Evolutionary conservation across 2,113 vertebrate species (phyloP).

Genomic region (Todiramphus saurophagus): DNA sequence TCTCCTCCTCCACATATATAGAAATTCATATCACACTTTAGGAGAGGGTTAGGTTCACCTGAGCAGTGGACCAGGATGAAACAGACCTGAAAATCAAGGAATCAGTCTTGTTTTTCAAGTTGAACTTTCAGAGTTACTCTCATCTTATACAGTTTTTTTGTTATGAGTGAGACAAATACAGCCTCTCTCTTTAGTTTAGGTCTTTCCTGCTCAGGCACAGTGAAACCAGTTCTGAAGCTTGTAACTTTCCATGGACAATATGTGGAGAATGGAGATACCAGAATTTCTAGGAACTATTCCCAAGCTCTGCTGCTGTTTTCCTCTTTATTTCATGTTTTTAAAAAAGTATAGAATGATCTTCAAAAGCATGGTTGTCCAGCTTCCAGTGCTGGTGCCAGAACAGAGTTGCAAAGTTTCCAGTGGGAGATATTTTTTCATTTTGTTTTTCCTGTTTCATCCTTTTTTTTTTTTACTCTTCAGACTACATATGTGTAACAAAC

Average conservation of each 20-base stretch:
- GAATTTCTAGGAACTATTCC: neutral
- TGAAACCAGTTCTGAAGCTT: rapidly evolving
- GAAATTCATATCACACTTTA: neutral
- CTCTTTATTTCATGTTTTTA: neutral
- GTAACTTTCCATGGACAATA: neutral
- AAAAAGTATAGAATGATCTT: neutral
- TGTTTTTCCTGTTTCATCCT: neutral
- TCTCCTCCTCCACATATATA: neutral
- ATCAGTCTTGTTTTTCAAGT: neutral
- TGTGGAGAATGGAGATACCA: neutral
- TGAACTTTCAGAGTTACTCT: neutral
- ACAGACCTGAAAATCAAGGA: neutral
- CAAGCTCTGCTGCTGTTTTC: neutral
- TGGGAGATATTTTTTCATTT: neutral
- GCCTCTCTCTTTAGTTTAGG: neutral
- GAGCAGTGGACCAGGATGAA: neutral
- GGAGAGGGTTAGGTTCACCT: neutral
- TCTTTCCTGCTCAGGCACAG: neutral
- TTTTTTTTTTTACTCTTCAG: neutral
- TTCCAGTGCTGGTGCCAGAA: neutral
- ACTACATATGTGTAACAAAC: no score
- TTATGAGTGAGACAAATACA: neutral
- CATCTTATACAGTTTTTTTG: neutral
- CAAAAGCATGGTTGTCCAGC: neutral
- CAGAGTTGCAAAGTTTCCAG: neutral